Percentiles rank a stretch among this genome's conserved stretches.
Conservation (phyloP, 2,797 vertebrate species). For the Heteromormyrus szaboi region DNA sequence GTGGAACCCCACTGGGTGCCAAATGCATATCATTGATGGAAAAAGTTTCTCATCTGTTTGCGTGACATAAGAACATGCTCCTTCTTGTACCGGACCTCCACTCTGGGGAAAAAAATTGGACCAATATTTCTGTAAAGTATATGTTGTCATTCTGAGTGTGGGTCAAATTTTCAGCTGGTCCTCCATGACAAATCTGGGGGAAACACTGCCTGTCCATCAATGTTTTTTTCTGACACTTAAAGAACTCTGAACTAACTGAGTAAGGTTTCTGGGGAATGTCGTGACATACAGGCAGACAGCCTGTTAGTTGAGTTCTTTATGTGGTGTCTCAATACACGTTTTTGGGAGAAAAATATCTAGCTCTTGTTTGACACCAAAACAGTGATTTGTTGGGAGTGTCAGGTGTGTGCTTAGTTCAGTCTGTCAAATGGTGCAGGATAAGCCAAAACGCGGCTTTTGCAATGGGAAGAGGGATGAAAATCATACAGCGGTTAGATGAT, state of each 20-base stretch:
- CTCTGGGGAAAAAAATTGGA: background rate
- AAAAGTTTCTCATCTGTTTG: background rate
- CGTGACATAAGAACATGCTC: background rate
- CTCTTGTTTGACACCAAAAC: background rate
- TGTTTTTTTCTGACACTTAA: background rate
- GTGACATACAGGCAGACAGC: background rate
- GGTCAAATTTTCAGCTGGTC: slow-evolving; percentile 13
- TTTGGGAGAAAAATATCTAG: background rate
- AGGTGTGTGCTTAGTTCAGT: background rate
- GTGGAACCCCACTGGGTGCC: background rate
- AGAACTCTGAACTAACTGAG: background rate
- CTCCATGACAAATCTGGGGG: background rate
- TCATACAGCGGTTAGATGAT: background rate
- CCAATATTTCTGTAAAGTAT: background rate
- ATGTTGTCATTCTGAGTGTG: background rate
- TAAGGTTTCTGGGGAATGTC: background rate
- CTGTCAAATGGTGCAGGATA: background rate
- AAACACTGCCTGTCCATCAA: background rate
- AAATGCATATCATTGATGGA: background rate
- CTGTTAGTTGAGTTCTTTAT: background rate
- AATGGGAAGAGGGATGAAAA: background rate
- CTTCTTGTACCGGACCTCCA: background rate
- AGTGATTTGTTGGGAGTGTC: background rate
- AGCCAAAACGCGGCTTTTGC: background rate
- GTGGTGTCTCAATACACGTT: background rate